Evolutionary conservation across 35 echinoderm and acorn worm genomes (phyloP).

Genomic region (Apostichopus californicus): DNA sequence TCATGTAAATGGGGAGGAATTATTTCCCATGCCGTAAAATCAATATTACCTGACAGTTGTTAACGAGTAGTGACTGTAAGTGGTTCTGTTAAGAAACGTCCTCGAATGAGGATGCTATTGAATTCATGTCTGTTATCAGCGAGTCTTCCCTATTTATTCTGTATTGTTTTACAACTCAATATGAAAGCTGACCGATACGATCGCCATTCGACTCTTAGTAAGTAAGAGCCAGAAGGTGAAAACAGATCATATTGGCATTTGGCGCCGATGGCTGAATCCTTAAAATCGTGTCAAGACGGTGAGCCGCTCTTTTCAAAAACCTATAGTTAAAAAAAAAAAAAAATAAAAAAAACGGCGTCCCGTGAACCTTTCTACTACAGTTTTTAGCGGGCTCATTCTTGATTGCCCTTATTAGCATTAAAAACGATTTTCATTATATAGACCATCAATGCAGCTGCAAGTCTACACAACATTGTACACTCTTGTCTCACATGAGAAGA

Average conservation of each 20-base stretch:
- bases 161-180: conserved; percentile 51
- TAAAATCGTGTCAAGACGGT: conserved; percentile 39
- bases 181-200: conserved; percentile 47
- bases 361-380: not conserved
- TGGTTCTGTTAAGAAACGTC: conserved; percentile 36
- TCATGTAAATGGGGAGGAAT: conserved; percentile 53
- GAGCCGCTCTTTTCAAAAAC: not conserved
- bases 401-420: not conserved
- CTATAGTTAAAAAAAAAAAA: not conserved
- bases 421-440: no score
- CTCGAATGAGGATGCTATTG: conserved; percentile 33
- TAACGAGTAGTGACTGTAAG: conserved; percentile 47
- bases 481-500: no score
- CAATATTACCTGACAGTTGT: conserved; percentile 52
- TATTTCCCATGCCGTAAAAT: conserved; percentile 52
- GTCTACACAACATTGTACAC: no score
- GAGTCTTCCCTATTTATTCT: conserved; percentile 40
- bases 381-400: not conserved
- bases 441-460: no score
- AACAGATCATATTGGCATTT: conserved; percentile 45
- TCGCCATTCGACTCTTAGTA: conserved; percentile 46
- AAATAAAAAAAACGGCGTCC: not conserved
- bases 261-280: conserved; percentile 24
- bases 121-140: conserved; percentile 11
- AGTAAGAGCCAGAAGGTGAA: conserved; percentile 25